Evolutionary conservation across 1,140 invertebrate genomes (phyloP).

Genomic region (Cydia strobilella): DNA sequence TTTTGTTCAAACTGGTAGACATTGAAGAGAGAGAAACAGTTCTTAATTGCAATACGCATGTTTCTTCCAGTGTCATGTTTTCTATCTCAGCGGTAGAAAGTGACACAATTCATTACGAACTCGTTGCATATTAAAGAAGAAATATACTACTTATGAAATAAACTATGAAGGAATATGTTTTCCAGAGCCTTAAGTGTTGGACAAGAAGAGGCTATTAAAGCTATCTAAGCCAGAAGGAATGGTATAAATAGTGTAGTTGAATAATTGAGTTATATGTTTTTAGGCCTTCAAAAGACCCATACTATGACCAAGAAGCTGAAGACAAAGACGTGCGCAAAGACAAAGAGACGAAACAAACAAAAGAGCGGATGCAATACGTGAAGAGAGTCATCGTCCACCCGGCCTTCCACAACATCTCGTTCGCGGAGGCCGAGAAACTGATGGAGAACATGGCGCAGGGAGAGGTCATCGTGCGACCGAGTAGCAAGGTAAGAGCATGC

Average conservation of each 20-base stretch:
- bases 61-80: neutral
- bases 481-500: slow-evolving; percentile 87
- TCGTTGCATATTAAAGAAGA: too few species aligned
- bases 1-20: too few species aligned
- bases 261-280: too few species aligned
- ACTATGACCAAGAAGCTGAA: slow-evolving; percentile 95
- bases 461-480: slow-evolving; percentile 97
- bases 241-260: too few species aligned
- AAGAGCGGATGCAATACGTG: slow-evolving; percentile 90
- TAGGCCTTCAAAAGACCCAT: slow-evolving; percentile 92
- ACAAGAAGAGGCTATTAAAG: too few species aligned
- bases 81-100: slow-evolving; percentile 22
- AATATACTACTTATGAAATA: too few species aligned
- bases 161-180: too few species aligned
- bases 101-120: too few species aligned
- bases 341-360: slow-evolving; percentile 90
- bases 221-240: too few species aligned
- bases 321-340: slow-evolving; percentile 89
- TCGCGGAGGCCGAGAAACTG: slow-evolving; percentile 94
- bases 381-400: slow-evolving; percentile 99
- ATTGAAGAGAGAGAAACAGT: too few species aligned
- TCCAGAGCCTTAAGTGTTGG: too few species aligned
- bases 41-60: neutral
- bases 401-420: slow-evolving; percentile 98
- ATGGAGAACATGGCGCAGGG: slow-evolving; percentile 97